Evolutionary conservation across 2,113 vertebrate genomes (phyloP).

Genomic region (Chaetorhynchus papuensis): DNA sequence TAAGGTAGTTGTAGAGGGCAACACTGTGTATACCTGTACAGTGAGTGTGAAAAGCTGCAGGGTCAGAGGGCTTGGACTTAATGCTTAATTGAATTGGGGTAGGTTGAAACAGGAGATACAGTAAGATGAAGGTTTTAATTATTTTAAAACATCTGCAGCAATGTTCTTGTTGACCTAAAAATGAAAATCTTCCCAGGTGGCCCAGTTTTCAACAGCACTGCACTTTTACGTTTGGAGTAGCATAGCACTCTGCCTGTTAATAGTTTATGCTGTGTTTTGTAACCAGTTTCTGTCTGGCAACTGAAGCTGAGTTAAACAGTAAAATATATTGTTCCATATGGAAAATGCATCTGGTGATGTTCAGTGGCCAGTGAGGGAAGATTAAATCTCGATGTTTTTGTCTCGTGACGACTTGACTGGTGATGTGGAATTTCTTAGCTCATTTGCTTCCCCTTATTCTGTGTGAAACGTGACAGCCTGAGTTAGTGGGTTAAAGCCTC

Average conservation of each 20-base stretch:
- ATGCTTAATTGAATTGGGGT: neutral
- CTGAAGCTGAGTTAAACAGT: neutral
- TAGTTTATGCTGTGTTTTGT: neutral
- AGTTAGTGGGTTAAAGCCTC: neutral
- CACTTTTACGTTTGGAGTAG: neutral
- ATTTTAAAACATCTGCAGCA: neutral
- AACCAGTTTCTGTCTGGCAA: neutral
- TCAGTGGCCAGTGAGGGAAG: neutral
- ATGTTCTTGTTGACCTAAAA: neutral
- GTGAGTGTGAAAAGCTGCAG: accelerated
- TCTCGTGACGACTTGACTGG: neutral
- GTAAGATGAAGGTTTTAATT: neutral
- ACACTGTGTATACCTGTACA: neutral
- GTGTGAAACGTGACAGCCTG: neutral
- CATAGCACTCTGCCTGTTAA: neutral
- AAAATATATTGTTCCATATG: neutral
- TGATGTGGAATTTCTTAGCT: neutral
- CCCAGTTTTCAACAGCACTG: neutral
- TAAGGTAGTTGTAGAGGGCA: neutral
- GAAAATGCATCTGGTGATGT: neutral
- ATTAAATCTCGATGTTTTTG: neutral
- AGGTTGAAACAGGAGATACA: neutral
- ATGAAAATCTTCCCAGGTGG: neutral
- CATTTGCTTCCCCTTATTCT: neutral
- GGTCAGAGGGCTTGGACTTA: neutral